Evolutionary conservation across 2,797 vertebrate species (phyloP).

Genomic region (Melopsittacus undulatus): DNA sequence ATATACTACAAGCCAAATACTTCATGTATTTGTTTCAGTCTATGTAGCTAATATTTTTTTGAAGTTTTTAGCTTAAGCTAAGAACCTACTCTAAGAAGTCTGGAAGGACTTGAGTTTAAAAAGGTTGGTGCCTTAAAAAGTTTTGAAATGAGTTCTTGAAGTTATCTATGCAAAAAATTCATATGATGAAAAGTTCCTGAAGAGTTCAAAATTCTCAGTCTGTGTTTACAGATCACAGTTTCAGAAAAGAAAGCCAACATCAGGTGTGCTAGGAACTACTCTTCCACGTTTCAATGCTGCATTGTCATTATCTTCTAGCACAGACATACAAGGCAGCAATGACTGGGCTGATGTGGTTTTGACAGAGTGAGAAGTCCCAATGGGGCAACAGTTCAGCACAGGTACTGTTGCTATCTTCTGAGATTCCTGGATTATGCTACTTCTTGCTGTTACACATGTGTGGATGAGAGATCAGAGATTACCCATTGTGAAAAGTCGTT

Average conservation of each 20-base stretch:
- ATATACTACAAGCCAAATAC: background rate
- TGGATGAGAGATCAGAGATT: constrained; percentile 55
- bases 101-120: background rate
- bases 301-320: constrained; percentile 49
- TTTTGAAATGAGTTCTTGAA: background rate
- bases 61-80: background rate
- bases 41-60: background rate
- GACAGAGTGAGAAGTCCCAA: constrained; percentile 21
- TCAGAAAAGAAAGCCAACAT: background rate
- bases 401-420: constrained; percentile 2
- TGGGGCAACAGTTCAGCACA: background rate
- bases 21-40: background rate
- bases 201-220: background rate
- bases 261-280: background rate
- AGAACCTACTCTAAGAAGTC: background rate
- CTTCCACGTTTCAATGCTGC: background rate
- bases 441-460: constrained; percentile 27
- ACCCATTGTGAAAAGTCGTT: constrained; percentile 49
- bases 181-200: background rate
- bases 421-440: constrained; percentile 35
- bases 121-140: background rate
- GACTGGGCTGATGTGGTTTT: constrained; percentile 1
- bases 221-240: background rate
- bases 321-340: background rate
- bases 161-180: background rate